Evolutionary conservation across 2,797 vertebrate genomes (phyloP).

Genomic region (Poliocrania exsul): DNA sequence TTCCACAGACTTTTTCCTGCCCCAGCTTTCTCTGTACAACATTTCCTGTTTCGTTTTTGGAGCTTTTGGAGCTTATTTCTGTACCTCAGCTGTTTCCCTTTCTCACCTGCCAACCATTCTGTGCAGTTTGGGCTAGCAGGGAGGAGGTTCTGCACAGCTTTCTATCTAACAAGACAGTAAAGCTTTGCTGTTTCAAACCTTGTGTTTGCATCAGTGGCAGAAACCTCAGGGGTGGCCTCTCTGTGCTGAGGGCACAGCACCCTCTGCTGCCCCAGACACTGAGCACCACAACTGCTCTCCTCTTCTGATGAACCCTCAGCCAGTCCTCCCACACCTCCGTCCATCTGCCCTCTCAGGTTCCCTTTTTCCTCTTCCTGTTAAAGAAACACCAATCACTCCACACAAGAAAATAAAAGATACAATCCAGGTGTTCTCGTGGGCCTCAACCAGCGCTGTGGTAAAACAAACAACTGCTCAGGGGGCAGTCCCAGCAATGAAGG

Average conservation of each 20-base stretch:
- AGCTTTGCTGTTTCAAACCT: background rate
- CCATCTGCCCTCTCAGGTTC: background rate
- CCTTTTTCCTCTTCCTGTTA: background rate
- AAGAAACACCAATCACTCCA: background rate
- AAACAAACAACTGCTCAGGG: background rate
- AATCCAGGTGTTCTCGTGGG: background rate
- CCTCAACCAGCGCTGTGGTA: background rate
- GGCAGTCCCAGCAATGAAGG: background rate
- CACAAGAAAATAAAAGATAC: background rate
- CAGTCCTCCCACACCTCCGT: background rate
- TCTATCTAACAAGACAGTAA: background rate
- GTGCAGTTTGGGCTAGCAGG: background rate
- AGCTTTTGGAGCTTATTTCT: background rate
- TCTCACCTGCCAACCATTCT: background rate
- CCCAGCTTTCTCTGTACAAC: background rate
- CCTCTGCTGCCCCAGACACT: slow-evolving; percentile 39
- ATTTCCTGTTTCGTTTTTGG: background rate
- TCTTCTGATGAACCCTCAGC: background rate
- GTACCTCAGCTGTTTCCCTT: background rate
- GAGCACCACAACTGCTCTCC: background rate
- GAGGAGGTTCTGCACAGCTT: background rate
- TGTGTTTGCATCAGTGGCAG: background rate
- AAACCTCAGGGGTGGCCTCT: background rate
- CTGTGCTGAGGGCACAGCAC: slow-evolving; percentile 38
- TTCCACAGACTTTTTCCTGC: background rate